Percentiles rank a stretch among this genome's conserved stretches.
These are phyloP conservation scores for Saccopteryx leptura DNA, from an alignment of 2,113 vertebrate genomes.

Conservation along the genomic window DNA sequence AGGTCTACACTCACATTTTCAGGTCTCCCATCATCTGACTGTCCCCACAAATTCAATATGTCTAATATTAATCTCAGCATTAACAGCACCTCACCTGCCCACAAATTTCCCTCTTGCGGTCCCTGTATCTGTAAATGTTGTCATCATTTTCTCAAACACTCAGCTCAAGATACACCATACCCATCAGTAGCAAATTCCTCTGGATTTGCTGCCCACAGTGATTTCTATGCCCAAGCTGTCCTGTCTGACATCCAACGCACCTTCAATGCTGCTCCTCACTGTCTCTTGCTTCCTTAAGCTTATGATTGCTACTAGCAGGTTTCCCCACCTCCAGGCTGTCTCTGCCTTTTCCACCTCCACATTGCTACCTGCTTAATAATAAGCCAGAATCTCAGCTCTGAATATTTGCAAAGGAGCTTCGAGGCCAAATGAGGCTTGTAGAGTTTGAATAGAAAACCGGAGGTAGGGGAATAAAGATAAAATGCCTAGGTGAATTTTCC, in stretches of 20 bases:
- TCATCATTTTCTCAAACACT: not conserved
- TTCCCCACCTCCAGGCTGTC: not conserved
- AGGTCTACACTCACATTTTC: no score
- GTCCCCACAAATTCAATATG: not conserved
- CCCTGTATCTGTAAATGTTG: not conserved
- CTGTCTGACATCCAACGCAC: not conserved
- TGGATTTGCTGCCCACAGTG: fast-evolving
- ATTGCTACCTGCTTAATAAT: not conserved
- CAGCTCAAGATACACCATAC: not conserved
- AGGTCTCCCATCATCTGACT: not conserved
- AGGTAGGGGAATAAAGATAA: not conserved
- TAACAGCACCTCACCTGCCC: no score
- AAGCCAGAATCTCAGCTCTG: conserved; percentile 25
- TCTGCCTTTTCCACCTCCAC: not conserved
- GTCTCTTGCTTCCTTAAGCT: not conserved
- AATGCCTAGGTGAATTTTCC: not conserved
- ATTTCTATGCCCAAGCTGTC: not conserved
- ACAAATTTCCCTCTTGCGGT: not conserved
- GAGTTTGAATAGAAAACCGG: not conserved
- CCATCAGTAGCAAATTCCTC: fast-evolving
- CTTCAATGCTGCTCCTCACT: fast-evolving
- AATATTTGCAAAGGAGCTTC: not conserved
- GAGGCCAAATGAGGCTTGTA: not conserved
- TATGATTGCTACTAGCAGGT: not conserved
- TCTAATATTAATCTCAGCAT: not conserved